Percentiles rank a stretch among this genome's conserved stretches.
Conservation (phyloP, 2,888 invertebrate species). For the Galerucella nymphaeae region DNA sequence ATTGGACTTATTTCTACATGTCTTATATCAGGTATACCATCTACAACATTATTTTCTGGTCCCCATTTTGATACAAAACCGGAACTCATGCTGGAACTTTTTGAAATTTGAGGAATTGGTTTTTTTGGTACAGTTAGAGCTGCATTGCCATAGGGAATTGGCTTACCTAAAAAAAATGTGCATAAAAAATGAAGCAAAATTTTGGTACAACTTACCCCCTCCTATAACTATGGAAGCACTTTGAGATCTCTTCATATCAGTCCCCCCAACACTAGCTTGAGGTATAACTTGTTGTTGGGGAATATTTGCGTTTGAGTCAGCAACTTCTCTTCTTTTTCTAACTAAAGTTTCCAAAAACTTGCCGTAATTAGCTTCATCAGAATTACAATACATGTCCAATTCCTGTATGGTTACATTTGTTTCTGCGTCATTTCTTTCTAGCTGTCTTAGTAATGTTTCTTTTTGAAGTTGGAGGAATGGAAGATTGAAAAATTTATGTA, state of each 20-base stretch:
- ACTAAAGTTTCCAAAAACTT: conserved; percentile 80
- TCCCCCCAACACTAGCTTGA: conserved; percentile 33
- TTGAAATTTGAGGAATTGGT: conserved; percentile 49
- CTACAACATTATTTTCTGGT: conserved; percentile 59
- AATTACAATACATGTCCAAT: conserved; percentile 79
- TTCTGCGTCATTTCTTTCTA: conserved; percentile 87
- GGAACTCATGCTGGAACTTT: conserved; percentile 59
- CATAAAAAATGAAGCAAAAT: conserved; percentile 24
- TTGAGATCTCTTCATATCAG: conserved; percentile 62
- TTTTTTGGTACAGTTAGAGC: conserved; percentile 40
- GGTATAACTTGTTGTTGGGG: conserved; percentile 54
- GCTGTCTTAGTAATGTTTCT: conserved; percentile 82
- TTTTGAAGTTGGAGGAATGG: conserved; percentile 92
- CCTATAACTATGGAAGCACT: conserved; percentile 65
- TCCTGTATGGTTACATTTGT: conserved; percentile 80
- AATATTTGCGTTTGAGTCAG: conserved; percentile 72
- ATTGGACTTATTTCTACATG: conserved; percentile 61
- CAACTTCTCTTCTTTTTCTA: conserved; percentile 78
- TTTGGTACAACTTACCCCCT: conserved; percentile 51
- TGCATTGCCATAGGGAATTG: conserved; percentile 61
- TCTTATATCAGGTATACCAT: conserved; percentile 57
- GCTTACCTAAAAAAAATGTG: conserved; percentile 52
- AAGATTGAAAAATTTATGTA: conserved; percentile 95
- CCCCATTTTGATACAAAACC: conserved; percentile 60
- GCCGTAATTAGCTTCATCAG: conserved; percentile 81